Percentiles rank a stretch among this genome's conserved stretches.
Evolutionary conservation across 2,113 vertebrate species (phyloP).

Genomic region (Xiphophorus hellerii): DNA sequence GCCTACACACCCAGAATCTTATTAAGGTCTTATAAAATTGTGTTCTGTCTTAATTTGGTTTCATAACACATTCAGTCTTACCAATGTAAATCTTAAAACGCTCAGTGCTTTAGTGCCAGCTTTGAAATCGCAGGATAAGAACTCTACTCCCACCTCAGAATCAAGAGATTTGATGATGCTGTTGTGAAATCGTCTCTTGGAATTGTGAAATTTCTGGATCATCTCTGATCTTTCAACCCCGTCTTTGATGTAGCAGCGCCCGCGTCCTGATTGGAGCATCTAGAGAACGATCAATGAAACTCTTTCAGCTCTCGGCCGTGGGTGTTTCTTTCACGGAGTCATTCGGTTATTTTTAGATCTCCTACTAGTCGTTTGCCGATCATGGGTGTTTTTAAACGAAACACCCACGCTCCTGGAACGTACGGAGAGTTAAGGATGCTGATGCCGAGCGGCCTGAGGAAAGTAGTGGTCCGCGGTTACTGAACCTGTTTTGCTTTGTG

Average conservation of each 20-base stretch:
- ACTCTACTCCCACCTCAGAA: too few species aligned
- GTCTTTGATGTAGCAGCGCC: constrained; percentile 10
- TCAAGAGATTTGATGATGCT: too few species aligned
- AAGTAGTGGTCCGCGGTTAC: background rate
- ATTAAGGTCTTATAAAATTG: too few species aligned
- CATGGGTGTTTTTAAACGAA: constrained; percentile 3
- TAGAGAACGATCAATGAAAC: background rate
- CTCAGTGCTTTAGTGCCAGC: too few species aligned
- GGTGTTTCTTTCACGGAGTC: constrained; percentile 16
- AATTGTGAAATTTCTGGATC: background rate
- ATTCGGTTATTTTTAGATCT: constrained; percentile 48
- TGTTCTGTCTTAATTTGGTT: too few species aligned
- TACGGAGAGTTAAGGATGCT: background rate
- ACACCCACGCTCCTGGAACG: constrained; percentile 10
- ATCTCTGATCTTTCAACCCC: background rate
- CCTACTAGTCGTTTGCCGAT: constrained; percentile 7
- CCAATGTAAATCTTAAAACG: too few species aligned
- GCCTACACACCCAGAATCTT: too few species aligned
- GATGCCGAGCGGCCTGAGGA: background rate
- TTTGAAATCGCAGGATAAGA: too few species aligned
- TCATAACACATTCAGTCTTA: too few species aligned
- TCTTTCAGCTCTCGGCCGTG: constrained; percentile 28
- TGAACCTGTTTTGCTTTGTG: background rate
- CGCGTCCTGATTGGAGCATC: constrained; percentile 29
- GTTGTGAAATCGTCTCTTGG: too few species aligned